phyloP scores from a whole-genome alignment of 1,140 invertebrate species.

The Chrysoperla carnea region DNA sequence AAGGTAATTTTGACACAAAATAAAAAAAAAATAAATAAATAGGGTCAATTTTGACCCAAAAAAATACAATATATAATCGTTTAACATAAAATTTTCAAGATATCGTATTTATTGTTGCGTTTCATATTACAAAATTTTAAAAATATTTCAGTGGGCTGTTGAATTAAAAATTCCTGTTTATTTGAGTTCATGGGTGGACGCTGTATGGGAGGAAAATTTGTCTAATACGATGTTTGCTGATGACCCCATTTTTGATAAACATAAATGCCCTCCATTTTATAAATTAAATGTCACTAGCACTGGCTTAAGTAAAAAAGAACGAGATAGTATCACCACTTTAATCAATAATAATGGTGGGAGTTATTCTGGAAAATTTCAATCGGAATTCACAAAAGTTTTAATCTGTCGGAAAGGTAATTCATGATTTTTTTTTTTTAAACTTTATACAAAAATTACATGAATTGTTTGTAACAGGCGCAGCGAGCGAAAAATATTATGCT shows the following conservation, averaged over 20 bases:
- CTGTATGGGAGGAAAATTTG: slow-evolving; percentile 55
- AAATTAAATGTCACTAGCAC: slow-evolving; percentile 64
- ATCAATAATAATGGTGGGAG: slow-evolving; percentile 55
- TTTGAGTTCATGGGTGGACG: slow-evolving; percentile 57
- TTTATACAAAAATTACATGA: slow-evolving; percentile 6
- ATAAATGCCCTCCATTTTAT: slow-evolving; percentile 60
- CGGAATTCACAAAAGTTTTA: slow-evolving; percentile 30
- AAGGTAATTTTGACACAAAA: too few species aligned
- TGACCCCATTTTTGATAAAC: slow-evolving; percentile 42
- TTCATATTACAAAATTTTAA: slow-evolving; percentile 6
- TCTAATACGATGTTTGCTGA: slow-evolving; percentile 38
- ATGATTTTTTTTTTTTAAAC: slow-evolving; percentile 16
- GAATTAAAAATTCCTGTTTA: slow-evolving; percentile 54
- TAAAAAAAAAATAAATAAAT: too few species aligned
- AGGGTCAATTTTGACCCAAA: too few species aligned
- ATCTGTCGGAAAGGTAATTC: slow-evolving; percentile 18
- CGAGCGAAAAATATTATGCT: slow-evolving; percentile 65
- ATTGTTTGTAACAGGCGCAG: slow-evolving; percentile 25
- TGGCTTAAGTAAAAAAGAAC: slow-evolving; percentile 41
- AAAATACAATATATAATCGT: too few species aligned
- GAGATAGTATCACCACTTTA: slow-evolving; percentile 47
- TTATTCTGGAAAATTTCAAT: slow-evolving; percentile 32
- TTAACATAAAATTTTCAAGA: too few species aligned
- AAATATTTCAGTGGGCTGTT: slow-evolving; percentile 41
- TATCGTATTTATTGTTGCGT: too few species aligned